These are phyloP conservation scores for Hydra vulgaris DNA, from an alignment of 30 jellyfish, hydroid and myxozoan species.

Conservation along the genomic window DNA sequence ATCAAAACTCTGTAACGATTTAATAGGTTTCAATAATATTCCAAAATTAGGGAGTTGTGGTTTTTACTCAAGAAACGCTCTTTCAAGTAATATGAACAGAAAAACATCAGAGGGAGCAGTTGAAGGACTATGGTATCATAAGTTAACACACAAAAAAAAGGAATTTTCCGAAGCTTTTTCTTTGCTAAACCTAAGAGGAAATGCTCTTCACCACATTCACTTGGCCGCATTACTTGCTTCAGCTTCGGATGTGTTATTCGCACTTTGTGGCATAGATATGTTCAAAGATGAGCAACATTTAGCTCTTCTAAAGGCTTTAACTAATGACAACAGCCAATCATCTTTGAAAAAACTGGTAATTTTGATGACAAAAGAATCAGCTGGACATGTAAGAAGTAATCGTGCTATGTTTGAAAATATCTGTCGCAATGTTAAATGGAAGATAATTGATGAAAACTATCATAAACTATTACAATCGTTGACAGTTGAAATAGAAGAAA, in stretches of 20 bases:
- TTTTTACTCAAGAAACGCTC: not conserved
- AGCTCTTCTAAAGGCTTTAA: not conserved
- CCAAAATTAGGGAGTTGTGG: not conserved
- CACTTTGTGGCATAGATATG: not conserved
- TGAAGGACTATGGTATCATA: conserved; percentile 6
- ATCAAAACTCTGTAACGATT: not conserved
- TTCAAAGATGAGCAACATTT: not conserved
- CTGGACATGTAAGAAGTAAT: not conserved
- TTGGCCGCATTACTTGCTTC: not conserved
- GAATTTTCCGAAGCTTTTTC: not conserved
- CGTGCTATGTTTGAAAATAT: not conserved
- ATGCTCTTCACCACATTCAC: not conserved
- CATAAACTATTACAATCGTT: not conserved
- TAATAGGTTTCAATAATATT: not conserved
- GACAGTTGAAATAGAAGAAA: not conserved
- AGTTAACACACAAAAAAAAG: not conserved
- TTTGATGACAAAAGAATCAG: not conserved
- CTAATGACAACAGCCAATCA: not conserved
- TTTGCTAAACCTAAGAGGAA: not conserved
- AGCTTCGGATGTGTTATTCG: not conserved
- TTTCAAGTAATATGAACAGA: not conserved
- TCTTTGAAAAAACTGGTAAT: not conserved
- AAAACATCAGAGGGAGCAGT: not conserved
- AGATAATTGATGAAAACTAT: not conserved
- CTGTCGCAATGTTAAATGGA: not conserved